Base-by-base conservation (phyloP, 2,888 invertebrate genomes). In the Mechanitis messenoides region DNA sequence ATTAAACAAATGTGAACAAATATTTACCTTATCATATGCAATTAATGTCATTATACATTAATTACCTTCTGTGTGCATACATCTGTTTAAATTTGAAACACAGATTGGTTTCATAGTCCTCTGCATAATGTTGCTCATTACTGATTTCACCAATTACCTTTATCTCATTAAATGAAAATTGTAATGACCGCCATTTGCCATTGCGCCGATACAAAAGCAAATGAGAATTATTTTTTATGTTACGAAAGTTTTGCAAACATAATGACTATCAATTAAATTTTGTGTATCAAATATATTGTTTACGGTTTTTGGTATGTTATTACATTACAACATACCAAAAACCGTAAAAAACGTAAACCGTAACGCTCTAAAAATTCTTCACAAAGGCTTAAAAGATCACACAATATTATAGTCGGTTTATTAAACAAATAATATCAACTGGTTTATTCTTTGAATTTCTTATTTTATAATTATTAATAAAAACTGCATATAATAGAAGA, bases 151-250 rank as follows among this genome's bases (percentile, higher is more conserved):
- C 64, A 66, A 68, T 68, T 66, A 66, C 62, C 63, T 63, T 68
- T 62, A 68, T 68, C 62, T 64, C 64, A 63, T 66, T 64, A 64
- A 66, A 61, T 62, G 66, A 60, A 64, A 66, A 61, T 66, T 62
- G 61, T 64, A 64, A 66, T 64, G 64, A 57, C 56, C 33, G 55
- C 64, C 57, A 62, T 64, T 64, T 60, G 56, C 56, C 47, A 60
- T 58, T 60, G 56, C 50, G 50, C 38, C 57, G 61, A 56, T 53
- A 33, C 57, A 59, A 57, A 61, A 50, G 50, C 50, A 31, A 31
- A 50, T 50, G 50, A 7, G 42, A 31, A 50, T 50, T 50, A 31
- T 50, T 50, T 2, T 50, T 50, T 50, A 11, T 31, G 31, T 11
- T 31, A 9, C 50, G 28, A 50, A 31, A 50, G 50, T 7, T 42